phyloP scores from a whole-genome alignment of 2,113 vertebrate genomes.

The Xenopus borealis region DNA sequence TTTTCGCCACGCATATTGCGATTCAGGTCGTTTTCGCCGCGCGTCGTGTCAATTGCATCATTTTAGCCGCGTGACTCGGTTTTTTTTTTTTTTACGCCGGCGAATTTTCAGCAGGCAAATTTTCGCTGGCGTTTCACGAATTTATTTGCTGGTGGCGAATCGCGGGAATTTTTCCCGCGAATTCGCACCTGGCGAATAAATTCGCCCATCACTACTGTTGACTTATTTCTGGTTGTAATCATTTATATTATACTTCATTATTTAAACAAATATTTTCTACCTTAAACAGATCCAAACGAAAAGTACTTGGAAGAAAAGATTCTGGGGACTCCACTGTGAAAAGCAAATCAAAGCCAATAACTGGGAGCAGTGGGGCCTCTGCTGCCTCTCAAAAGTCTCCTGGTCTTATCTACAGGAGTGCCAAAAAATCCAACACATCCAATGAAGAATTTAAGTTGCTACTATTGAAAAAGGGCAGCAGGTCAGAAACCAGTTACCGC shows the following conservation, averaged over 20 bases:
- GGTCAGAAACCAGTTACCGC: constrained; percentile 88
- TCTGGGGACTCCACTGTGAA: constrained; percentile 73
- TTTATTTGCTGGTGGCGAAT: too few species aligned
- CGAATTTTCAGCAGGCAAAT: too few species aligned
- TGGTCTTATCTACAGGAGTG: constrained; percentile 86
- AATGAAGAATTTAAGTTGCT: constrained; percentile 95
- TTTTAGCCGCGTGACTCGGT: too few species aligned
- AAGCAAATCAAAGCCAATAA: constrained; percentile 64
- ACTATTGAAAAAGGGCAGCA: constrained; percentile 91
- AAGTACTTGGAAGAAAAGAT: constrained; percentile 92
- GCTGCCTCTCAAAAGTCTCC: constrained; percentile 73
- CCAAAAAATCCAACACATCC: constrained; percentile 91
- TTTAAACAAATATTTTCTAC: neutral
- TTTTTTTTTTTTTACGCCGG: too few species aligned
- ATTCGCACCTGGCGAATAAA: too few species aligned
- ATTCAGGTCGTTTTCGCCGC: too few species aligned
- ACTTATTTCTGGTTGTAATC: too few species aligned
- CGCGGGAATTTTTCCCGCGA: too few species aligned
- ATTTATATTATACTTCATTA: neutral
- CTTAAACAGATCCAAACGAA: constrained; percentile 89
- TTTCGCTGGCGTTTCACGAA: too few species aligned
- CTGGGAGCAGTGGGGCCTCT: constrained; percentile 58
- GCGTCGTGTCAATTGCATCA: too few species aligned
- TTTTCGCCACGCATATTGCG: too few species aligned
- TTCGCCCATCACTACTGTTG: too few species aligned